Percentiles rank a stretch among this genome's conserved stretches.
Conservation (phyloP, 2,888 invertebrate species). For the Lithophane semibrunnea region DNA sequence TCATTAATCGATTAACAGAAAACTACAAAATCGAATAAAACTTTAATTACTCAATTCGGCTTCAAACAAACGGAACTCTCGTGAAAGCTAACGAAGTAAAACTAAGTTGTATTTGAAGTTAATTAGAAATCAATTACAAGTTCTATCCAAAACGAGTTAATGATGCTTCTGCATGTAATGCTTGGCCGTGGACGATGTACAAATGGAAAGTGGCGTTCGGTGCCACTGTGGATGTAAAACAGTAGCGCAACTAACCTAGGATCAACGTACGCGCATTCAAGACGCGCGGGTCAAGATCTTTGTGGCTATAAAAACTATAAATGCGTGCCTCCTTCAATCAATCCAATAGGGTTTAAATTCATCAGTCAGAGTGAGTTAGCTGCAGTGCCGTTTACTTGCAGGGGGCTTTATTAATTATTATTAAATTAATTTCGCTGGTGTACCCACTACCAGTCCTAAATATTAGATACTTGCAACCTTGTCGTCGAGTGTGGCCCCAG, state of each 20-base stretch:
- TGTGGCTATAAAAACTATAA: not conserved
- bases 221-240: slow-evolving; percentile 3
- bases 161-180: slow-evolving; percentile 50
- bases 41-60: slow-evolving; percentile 41
- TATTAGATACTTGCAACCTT: too few species aligned
- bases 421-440: too few species aligned
- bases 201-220: slow-evolving; percentile 55
- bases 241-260: slow-evolving; percentile 21
- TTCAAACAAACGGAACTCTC: slow-evolving; percentile 27
- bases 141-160: slow-evolving; percentile 54
- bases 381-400: too few species aligned
- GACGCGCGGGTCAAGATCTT: not conserved
- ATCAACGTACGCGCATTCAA: not conserved
- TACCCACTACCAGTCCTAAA: too few species aligned
- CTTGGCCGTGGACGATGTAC: slow-evolving; percentile 25
- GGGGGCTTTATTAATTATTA: too few species aligned
- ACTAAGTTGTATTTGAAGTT: slow-evolving; percentile 50
- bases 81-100: slow-evolving; percentile 45
- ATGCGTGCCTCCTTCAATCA: not conserved
- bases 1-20: slow-evolving; percentile 24
- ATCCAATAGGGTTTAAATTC: not conserved
- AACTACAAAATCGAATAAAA: slow-evolving; percentile 17
- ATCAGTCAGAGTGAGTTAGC: too few species aligned
- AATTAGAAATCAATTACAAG: slow-evolving; percentile 64
- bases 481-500: too few species aligned